Base-by-base conservation (phyloP, 2,888 invertebrate genomes). In the Caenorhabditis sp. region DNA sequence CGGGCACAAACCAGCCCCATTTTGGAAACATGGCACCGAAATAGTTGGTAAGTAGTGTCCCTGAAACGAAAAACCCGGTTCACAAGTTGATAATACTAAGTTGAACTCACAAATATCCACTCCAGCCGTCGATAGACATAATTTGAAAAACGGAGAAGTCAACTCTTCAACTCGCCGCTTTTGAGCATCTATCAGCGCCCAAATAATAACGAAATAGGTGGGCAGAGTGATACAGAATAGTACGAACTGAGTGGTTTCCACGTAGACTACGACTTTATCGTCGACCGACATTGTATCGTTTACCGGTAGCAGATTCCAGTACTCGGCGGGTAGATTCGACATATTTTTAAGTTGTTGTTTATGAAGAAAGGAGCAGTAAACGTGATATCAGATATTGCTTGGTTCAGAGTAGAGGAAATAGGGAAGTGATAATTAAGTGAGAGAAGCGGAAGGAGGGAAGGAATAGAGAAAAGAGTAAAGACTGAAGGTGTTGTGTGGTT, bases 51-150 rank as follows among this genome's bases (percentile, higher is more conserved):
- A 76, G 39, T 9, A 68, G 66, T 7, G 75, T 62, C 46, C 59
- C 71, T 71, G 48, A 15, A 61, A n/a, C n/a, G n/a, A n/a, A n/a
- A n/a, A n/a, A n/a, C n/a, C n/a, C n/a, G n/a, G n/a, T n/a, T n/a
- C n/a, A n/a, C n/a, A n/a, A n/a, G n/a, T n/a, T n/a, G n/a, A n/a
- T n/a, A n/a, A n/a, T n/a, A n/a, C n/a, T n/a, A n/a, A n/a, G n/a
- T n/a, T n/a, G n/a, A 61, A 58, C 71, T 61, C 53, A 71, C 71
- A 45, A 39, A 76, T 58, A 70, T 76, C 75, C 4, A 76, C 53
- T 0, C 52, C 56, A 11, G 62, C 66, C 1, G 70, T 70, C 6
- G 70, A 58, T 0, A 76, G 11, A 22, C 75, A 76, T 1, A 76
- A 17, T 24, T 76, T 76, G 70, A 70, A 76, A 53, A 76, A 76